These are phyloP conservation scores for Barbus barbus DNA, from an alignment of 2,113 vertebrate genomes.

Conservation along the genomic window DNA sequence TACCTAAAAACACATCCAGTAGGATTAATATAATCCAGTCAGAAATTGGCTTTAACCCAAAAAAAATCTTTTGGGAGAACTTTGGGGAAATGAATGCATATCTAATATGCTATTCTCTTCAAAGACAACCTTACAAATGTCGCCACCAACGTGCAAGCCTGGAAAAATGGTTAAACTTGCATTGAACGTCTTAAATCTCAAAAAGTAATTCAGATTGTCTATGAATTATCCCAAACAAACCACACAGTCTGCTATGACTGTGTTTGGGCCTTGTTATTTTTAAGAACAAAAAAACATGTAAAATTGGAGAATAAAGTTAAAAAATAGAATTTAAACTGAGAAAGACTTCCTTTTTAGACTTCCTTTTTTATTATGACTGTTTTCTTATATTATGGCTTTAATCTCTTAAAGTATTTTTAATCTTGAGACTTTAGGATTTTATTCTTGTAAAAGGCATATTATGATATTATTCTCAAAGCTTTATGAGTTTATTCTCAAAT, in stretches of 20 bases:
- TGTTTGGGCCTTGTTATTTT: not conserved
- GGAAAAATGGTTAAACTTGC: not conserved
- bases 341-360: not conserved
- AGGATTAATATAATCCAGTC: constrained; percentile 63
- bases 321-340: not conserved
- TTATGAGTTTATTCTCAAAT: not conserved
- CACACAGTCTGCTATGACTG: not conserved
- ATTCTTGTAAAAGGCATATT: not conserved
- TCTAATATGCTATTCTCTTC: constrained; percentile 58
- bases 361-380: too few relatives aligned
- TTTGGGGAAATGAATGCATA: constrained; percentile 37
- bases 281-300: not conserved
- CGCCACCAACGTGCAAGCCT: not conserved
- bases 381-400: not conserved
- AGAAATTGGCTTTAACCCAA: constrained; percentile 67
- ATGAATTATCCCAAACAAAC: not conserved
- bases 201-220: not conserved
- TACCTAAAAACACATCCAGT: constrained; percentile 55
- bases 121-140: not conserved
- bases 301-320: not conserved
- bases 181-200: not conserved
- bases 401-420: not conserved
- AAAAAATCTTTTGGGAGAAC: constrained; percentile 57
- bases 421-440: not conserved
- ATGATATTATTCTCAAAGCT: not conserved